These are phyloP conservation scores for Empis stercorea DNA, from an alignment of 2,888 invertebrate species.

Conservation along the genomic window DNA sequence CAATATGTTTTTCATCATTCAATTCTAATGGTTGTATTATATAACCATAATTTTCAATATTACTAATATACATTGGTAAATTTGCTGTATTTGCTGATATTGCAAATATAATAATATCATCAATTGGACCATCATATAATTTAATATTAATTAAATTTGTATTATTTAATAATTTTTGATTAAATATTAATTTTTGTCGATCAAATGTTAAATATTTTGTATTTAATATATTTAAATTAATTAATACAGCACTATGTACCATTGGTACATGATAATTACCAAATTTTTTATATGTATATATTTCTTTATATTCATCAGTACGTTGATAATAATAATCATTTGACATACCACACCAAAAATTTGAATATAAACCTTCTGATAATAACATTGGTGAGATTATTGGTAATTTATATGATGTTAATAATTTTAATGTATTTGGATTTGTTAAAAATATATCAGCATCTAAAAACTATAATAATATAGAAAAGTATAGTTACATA, in stretches of 20 bases:
- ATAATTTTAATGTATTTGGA: conserved; percentile 43
- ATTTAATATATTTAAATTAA: conserved; percentile 49
- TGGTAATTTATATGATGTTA: conserved; percentile 48
- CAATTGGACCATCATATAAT: conserved; percentile 62
- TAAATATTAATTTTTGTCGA: conserved; percentile 19
- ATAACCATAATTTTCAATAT: conserved; percentile 70
- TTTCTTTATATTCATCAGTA: conserved; percentile 72
- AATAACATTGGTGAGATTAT: conserved; percentile 75
- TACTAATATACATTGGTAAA: conserved; percentile 61
- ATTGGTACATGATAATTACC: conserved; percentile 81
- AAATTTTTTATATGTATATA: conserved; percentile 50
- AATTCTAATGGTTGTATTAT: conserved; percentile 68
- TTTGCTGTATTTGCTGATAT: conserved; percentile 57
- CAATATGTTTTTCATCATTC: conserved; percentile 47
- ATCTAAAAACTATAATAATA: conserved; percentile 58
- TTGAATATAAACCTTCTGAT: conserved; percentile 80
- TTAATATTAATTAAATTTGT: conserved; percentile 15
- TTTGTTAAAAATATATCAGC: conserved; percentile 72
- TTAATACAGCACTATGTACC: conserved; percentile 78
- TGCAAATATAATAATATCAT: conserved; percentile 91
- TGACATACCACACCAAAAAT: conserved; percentile 94
- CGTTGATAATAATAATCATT: conserved; percentile 69
- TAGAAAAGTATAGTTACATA: background rate
- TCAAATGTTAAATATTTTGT: conserved; percentile 63
- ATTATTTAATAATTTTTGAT: conserved; percentile 15